A percentile compares a stretch with the other conserved stretches of the same genome.
Evolutionary conservation across 2,888 invertebrate genomes (phyloP).

Genomic region (Rotaria macrura): DNA sequence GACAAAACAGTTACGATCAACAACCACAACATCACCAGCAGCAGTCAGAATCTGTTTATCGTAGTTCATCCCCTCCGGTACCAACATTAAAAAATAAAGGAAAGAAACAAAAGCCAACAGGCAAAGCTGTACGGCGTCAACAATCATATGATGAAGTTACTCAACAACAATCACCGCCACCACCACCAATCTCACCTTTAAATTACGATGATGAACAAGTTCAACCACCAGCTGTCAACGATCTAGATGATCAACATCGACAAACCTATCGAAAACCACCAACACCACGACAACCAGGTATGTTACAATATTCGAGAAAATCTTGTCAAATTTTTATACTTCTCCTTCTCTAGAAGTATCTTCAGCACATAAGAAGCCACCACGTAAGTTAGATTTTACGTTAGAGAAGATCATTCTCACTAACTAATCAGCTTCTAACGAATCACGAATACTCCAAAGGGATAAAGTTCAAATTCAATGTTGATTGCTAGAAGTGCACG

Average conservation of each 20-base stretch:
- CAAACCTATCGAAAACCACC: neutral
- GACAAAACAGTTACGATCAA: neutral
- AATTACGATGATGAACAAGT: neutral
- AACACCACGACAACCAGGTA: neutral
- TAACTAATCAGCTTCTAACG: too few relatives aligned
- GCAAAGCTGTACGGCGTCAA: neutral
- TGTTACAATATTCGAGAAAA: neutral
- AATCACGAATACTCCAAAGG: too few relatives aligned
- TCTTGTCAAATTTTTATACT: too few relatives aligned
- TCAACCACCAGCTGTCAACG: neutral
- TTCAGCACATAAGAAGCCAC: neutral
- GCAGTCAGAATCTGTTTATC: neutral
- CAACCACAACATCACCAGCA: neutral
- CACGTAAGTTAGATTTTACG: neutral
- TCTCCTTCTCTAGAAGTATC: neutral
- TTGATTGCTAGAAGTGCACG: too few relatives aligned
- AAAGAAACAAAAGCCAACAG: slow-evolving; percentile 14
- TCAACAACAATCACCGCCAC: neutral
- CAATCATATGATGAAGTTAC: neutral
- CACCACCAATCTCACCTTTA: neutral
- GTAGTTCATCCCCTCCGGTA: slow-evolving; percentile 26
- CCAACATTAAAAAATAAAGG: slow-evolving; percentile 1
- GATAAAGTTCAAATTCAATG: too few relatives aligned
- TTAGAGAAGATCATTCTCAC: too few relatives aligned
- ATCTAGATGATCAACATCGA: neutral